phyloP scores from a whole-genome alignment of 92 coral and sea anemone genomes.

The Porites divaricata region DNA sequence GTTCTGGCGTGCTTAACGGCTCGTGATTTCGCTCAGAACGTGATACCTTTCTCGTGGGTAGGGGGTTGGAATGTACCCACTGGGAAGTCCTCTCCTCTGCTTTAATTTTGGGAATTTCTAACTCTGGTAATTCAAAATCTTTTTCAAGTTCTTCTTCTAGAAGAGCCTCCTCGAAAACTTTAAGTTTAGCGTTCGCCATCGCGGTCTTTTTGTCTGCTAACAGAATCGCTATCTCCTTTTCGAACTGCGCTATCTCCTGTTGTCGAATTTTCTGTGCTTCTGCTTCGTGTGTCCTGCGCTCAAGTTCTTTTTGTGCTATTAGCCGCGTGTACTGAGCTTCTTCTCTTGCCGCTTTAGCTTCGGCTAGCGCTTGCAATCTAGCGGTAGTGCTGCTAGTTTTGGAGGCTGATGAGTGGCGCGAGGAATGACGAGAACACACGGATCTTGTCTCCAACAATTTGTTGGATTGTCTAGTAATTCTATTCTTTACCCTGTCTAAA shows the following conservation, averaged over 20 bases:
- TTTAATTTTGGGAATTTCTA: slow-evolving; percentile 9
- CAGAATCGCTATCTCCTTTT: slow-evolving; percentile 55
- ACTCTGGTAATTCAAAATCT: slow-evolving; percentile 7
- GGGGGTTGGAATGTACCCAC: slow-evolving; percentile 16
- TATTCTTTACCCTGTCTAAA: too few relatives aligned
- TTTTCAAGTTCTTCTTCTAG: slow-evolving; percentile 36
- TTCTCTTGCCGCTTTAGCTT: too few relatives aligned
- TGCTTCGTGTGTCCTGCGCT: slow-evolving; percentile 44
- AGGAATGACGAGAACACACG: too few relatives aligned
- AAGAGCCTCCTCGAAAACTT: slow-evolving; percentile 52
- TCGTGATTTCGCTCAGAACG: slow-evolving; percentile 2
- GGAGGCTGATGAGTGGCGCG: too few relatives aligned
- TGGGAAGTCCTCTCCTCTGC: neutral
- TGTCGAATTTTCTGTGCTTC: slow-evolving; percentile 44
- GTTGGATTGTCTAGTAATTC: too few relatives aligned
- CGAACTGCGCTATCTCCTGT: slow-evolving; percentile 55
- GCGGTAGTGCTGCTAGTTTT: too few relatives aligned
- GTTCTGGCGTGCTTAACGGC: neutral
- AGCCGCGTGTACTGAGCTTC: too few relatives aligned
- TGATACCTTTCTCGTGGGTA: slow-evolving; percentile 1
- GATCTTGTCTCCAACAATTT: too few relatives aligned
- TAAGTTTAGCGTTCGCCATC: slow-evolving; percentile 65
- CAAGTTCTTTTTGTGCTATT: too few relatives aligned
- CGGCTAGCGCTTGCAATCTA: too few relatives aligned
- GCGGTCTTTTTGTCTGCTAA: slow-evolving; percentile 54